Base-by-base conservation (phyloP, 2,888 invertebrate genomes). In the Phasia obesa region DNA sequence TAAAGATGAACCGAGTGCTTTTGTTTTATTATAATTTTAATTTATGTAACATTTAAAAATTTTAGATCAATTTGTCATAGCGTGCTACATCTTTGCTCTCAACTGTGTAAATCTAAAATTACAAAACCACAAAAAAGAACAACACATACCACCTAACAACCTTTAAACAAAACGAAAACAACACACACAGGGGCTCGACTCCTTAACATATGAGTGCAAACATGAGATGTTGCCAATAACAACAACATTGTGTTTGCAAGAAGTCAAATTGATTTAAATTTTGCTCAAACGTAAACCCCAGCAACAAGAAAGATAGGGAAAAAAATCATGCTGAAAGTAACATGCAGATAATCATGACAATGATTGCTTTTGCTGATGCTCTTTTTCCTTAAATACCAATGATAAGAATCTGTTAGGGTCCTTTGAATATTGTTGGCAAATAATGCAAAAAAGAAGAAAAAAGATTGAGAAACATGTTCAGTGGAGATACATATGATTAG, bases 261-360 rank as follows among this genome's bases (percentile, higher is more conserved):
- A 70, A 67, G n/a, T 51, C 25, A 64, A 76, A 75, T 76, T 76
- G 81, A 81, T 35, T 35, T 35, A 35, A 35, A 81, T 81, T 70
- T 75, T 57, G 64, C 23, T 59, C 23, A 27, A 75, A 75, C 42
- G 17, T 55, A 25, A 51, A 47, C 31, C 15, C 17, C 5, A 47
- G 21, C 2, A 42, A 19, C 1, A 11, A 75, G 27, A 35, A 38
- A 9, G 7, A 31, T 6, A 11, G n/a, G 6, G 15, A 44, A 27
- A 69, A 17, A 27, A 53, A 15, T 4, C 69, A 49, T 57, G 70
- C 47, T 57, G 15, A 70, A 51, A 38, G 19, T 7, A 42, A 67
- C 47, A 77, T 73, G 53, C 31, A 65, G 76, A 81, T 67, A 71
- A 81, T 81, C 64, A 76, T 71, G 76, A 67, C 71, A 55, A 76